Conservation (phyloP, 2,113 vertebrate genomes). For the Chamaetylas fuelleborni region DNA sequence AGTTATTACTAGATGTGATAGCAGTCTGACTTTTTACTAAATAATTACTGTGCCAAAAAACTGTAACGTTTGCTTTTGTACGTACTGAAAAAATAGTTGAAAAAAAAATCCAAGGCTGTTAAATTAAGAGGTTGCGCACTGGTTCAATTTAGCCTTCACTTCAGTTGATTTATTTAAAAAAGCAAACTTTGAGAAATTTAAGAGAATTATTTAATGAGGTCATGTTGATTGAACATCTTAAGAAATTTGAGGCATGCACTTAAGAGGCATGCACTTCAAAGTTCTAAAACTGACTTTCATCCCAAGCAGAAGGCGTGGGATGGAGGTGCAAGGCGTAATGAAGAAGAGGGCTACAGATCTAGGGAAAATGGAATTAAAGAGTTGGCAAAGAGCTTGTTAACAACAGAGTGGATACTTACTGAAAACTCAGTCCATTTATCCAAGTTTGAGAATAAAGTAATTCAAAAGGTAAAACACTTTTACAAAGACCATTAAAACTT, state of each 20-base stretch:
- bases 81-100: not conserved
- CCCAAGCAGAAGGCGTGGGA: not conserved
- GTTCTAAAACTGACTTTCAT: constrained; percentile 7
- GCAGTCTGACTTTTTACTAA: not conserved
- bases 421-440: not conserved
- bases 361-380: not conserved
- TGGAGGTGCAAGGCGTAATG: not conserved
- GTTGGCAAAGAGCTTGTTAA: not conserved
- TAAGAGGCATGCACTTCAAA: not conserved
- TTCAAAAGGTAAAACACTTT: not conserved
- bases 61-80: not conserved
- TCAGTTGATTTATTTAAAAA: not conserved
- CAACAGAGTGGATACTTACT: not conserved
- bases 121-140: not conserved
- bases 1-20: not conserved
- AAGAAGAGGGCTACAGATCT: not conserved
- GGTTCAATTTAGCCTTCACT: not conserved
- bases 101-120: not conserved
- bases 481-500: not conserved
- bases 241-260: not conserved
- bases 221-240: not conserved
- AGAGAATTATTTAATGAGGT: constrained; percentile 3
- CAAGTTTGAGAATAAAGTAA: not conserved
- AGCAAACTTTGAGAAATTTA: not conserved
- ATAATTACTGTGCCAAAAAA: not conserved